A percentile compares a stretch with the other conserved stretches of the same genome.
Conservation (phyloP, 1,140 invertebrate species). For the Pachypeltis micranthus region DNA sequence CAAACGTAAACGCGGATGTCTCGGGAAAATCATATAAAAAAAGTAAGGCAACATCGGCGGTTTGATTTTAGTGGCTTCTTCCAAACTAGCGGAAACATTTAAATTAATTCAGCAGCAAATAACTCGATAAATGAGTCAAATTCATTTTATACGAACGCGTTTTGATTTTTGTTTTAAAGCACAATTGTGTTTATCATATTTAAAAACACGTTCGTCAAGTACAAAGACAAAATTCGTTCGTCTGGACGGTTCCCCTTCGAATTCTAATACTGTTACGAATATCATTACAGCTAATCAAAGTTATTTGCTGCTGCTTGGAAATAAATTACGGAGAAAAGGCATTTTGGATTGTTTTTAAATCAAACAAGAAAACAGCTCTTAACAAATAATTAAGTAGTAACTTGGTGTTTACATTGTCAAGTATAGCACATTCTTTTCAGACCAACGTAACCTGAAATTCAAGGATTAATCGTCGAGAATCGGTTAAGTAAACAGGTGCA, state of each 20-base stretch:
- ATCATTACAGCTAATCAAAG: not conserved
- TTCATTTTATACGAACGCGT: not conserved
- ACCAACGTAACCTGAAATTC: not conserved
- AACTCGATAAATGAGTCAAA: not conserved
- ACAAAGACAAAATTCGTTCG: no score
- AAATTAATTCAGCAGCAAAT: not conserved
- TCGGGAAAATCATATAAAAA: no score
- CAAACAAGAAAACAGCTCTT: not conserved
- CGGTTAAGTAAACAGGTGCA: conserved; percentile 3
- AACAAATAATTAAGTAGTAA: not conserved
- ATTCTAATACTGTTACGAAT: not conserved
- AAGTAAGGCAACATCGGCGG: no score
- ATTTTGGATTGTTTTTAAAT: not conserved
- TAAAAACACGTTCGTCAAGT: not conserved
- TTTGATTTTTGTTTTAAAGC: not conserved
- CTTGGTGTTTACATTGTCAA: not conserved
- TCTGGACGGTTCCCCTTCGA: not conserved
- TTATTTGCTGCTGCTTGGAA: not conserved
- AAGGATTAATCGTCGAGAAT: not conserved
- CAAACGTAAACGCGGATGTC: no score
- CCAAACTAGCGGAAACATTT: not conserved
- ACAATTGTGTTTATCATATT: not conserved
- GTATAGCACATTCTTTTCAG: not conserved
- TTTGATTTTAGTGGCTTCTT: no score
- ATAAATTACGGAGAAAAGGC: not conserved